These are phyloP conservation scores for Megastigmus dorsalis DNA, from an alignment of 2,888 invertebrate genomes.

Conservation along the genomic window DNA sequence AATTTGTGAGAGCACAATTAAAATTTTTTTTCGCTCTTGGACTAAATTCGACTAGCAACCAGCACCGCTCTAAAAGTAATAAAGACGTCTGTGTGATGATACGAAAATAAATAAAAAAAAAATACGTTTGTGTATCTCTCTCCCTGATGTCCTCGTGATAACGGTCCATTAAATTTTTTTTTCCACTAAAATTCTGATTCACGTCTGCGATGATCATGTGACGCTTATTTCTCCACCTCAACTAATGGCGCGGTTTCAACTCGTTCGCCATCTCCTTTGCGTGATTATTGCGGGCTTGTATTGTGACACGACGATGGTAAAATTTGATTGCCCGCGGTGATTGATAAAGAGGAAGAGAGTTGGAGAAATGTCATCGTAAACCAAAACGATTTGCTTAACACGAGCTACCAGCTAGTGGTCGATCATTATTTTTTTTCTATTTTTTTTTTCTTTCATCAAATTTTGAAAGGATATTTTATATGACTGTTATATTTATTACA, in stretches of 20 bases:
- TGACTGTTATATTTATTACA: too few species aligned
- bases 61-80: not conserved
- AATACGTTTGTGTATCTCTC: too few species aligned
- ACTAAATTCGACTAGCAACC: slow-evolving; percentile 13
- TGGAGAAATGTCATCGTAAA: not conserved
- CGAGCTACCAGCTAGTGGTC: too few species aligned
- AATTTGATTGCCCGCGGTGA: slow-evolving; percentile 16
- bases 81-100: slow-evolving; percentile 1
- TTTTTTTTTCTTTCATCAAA: not conserved
- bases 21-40: slow-evolving; percentile 20
- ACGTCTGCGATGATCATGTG: slow-evolving; percentile 8
- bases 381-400: not conserved
- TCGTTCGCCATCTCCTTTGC: not conserved
- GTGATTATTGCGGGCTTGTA: slow-evolving; percentile 6
- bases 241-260: not conserved
- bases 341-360: slow-evolving; percentile 16
- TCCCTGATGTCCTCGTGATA: too few species aligned
- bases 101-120: slow-evolving; percentile 5
- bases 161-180: not conserved
- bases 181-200: not conserved
- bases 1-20: not conserved
- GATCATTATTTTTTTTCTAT: too few species aligned
- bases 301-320: not conserved
- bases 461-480: too few species aligned
- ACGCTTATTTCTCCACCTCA: slow-evolving; percentile 5